Percentiles rank a stretch among this genome's conserved stretches.
phyloP scores from a whole-genome alignment of 2,888 invertebrate genomes.

The Drosophila suboccidentalis region DNA sequence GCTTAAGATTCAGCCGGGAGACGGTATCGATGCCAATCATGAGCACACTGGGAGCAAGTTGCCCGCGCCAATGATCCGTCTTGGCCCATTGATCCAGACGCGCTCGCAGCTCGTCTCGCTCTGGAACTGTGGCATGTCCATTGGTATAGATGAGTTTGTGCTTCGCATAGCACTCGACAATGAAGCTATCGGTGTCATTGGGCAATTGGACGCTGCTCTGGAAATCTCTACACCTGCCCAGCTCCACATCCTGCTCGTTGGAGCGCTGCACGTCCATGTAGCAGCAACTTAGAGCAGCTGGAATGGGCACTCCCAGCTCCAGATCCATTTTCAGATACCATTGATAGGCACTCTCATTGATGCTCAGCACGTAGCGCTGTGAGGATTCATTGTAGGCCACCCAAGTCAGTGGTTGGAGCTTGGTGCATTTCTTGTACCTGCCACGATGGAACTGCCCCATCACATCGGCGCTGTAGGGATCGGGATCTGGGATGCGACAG shows the following conservation, averaged over 20 bases:
- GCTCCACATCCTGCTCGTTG: slow-evolving; percentile 72
- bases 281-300: slow-evolving; percentile 74
- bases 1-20: slow-evolving; percentile 90
- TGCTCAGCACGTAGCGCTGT: slow-evolving; percentile 69
- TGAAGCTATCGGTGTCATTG: slow-evolving; percentile 85
- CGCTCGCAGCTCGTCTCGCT: slow-evolving; percentile 86
- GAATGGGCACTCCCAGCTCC: not conserved
- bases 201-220: slow-evolving; percentile 80
- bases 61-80: not conserved
- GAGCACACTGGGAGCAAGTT: slow-evolving; percentile 82
- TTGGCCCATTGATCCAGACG: slow-evolving; percentile 79
- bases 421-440: slow-evolving; percentile 87
- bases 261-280: slow-evolving; percentile 79
- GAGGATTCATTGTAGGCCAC: slow-evolving; percentile 71
- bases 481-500: slow-evolving; percentile 88
- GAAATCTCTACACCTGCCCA: slow-evolving; percentile 86
- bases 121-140: slow-evolving; percentile 87
- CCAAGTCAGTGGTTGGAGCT: slow-evolving; percentile 75
- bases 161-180: slow-evolving; percentile 86
- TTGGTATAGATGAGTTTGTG: slow-evolving; percentile 82
- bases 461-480: slow-evolving; percentile 87
- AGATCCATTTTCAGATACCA: slow-evolving; percentile 58
- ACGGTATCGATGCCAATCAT: slow-evolving; percentile 94
- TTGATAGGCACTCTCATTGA: slow-evolving; percentile 69
- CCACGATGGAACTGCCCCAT: slow-evolving; percentile 86